Evolutionary conservation across 2,888 invertebrate genomes (phyloP), one percentile per base, ranked within the genome.

Genomic region (Dromius quadrimaculatus): DNA sequence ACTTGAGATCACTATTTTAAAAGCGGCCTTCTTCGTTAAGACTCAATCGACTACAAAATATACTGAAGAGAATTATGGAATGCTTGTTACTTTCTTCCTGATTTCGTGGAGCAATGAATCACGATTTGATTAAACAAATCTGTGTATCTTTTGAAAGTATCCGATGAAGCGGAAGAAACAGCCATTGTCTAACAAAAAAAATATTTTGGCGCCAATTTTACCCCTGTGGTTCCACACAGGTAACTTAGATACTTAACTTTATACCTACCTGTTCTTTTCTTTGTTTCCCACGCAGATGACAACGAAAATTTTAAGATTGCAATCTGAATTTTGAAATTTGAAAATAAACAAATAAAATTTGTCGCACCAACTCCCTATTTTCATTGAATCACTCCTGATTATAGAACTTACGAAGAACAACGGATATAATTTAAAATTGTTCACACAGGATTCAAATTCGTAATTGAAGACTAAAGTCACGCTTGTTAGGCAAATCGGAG

Each of bases 401-500:
- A n/a, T n/a, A n/a, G n/a, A n/a, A n/a, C n/a, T n/a, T n/a, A n/a
- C n/a, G 47, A 47, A 45, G 45, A 54, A 54, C 50, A 54, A 54
- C 50, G 50, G 50, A 54, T 54, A 32, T 23, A 54, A 54, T 54
- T 54, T 54, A 54, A 54, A 54, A 54, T 54, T 54, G 50, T 54
- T 54, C 50, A 54, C 50, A 54, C 28, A 54, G 11, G 50, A 54
- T 54, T 54, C 50, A 54, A 54, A 54, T 54, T 54, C 23, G 28
- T 54, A 54, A 54, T 54, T 54, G 50, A 36, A 20, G 36, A 13
- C 34, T 34, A 61, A 57, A 59, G 68, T 68, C 34, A 59, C 59
- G 68, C 43, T 68, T 68, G 68, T 68, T 68, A 68, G 59, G 57
- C 45, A 68, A 59, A 68, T 68, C 59, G 41, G 23, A 68, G 34